phyloP scores from a whole-genome alignment of 2,113 vertebrate species.

The Scartelaos histophorus region DNA sequence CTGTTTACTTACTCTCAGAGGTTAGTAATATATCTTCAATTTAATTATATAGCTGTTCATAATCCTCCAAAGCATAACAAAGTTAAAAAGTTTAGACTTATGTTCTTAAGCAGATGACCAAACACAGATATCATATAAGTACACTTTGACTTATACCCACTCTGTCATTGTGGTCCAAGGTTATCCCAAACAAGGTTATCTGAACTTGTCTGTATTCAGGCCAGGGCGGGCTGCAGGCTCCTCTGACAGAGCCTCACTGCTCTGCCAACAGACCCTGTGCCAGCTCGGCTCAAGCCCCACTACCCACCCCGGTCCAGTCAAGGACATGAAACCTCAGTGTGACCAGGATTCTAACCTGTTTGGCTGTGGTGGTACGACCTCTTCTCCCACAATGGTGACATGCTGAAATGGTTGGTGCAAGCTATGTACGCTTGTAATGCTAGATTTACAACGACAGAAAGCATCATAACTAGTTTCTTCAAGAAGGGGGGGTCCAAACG shows the following conservation, averaged over 20 bases:
- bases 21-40: too few species aligned
- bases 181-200: conserved; percentile 34
- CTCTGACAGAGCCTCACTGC: conserved; percentile 58
- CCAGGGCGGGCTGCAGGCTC: conserved; percentile 39
- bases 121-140: background rate
- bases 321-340: conserved; percentile 63
- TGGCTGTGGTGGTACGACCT: conserved; percentile 47
- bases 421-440: background rate
- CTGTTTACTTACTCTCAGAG: too few species aligned
- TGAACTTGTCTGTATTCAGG: conserved; percentile 46
- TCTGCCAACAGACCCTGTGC: conserved; percentile 63
- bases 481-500: conserved; percentile 25
- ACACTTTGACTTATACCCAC: background rate
- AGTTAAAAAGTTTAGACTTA: too few species aligned
- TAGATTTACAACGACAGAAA: conserved; percentile 28
- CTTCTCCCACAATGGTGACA: conserved; percentile 38
- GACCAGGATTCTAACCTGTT: conserved; percentile 56
- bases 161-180: conserved; percentile 54
- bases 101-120: background rate
- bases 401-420: background rate
- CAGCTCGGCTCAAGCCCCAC: conserved; percentile 51
- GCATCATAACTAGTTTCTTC: conserved; percentile 42
- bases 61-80: too few species aligned
- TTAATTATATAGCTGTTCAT: too few species aligned
- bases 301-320: conserved; percentile 66